These are phyloP conservation scores for Acleris holmiana DNA, from an alignment of 2,888 invertebrate genomes.

Conservation along the genomic window DNA sequence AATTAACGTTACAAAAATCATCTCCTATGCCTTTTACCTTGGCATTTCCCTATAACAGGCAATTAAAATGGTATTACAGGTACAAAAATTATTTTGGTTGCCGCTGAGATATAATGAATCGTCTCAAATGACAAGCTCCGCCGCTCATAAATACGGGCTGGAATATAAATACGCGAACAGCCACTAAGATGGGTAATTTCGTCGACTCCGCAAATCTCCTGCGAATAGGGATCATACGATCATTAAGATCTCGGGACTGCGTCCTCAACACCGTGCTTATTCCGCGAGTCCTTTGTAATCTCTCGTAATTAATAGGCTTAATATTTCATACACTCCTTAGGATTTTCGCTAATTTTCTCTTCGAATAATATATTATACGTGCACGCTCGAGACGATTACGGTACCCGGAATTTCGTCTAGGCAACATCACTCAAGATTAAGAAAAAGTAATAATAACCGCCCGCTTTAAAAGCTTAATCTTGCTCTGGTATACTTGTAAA, in stretches of 20 bases:
- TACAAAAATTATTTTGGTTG: constrained; percentile 18
- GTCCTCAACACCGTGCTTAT: constrained; percentile 62
- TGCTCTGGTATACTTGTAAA: constrained; percentile 52
- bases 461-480: constrained; percentile 57
- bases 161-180: constrained; percentile 25
- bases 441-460: constrained; percentile 54
- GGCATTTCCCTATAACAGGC: background rate
- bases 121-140: constrained; percentile 15
- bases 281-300: constrained; percentile 67
- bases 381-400: constrained; percentile 55
- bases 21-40: no score
- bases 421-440: constrained; percentile 62
- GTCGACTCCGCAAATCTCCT: constrained; percentile 57
- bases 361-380: constrained; percentile 49
- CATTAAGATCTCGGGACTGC: constrained; percentile 63
- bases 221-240: constrained; percentile 65
- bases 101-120: constrained; percentile 18
- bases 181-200: constrained; percentile 49
- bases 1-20: no score
- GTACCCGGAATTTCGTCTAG: constrained; percentile 47
- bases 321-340: constrained; percentile 71
- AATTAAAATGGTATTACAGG: constrained; percentile 31
- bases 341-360: constrained; percentile 69
- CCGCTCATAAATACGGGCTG: constrained; percentile 18
- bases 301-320: constrained; percentile 72